Conservation (phyloP, 2,888 invertebrate species). For the Opisthograptis luteolata region DNA sequence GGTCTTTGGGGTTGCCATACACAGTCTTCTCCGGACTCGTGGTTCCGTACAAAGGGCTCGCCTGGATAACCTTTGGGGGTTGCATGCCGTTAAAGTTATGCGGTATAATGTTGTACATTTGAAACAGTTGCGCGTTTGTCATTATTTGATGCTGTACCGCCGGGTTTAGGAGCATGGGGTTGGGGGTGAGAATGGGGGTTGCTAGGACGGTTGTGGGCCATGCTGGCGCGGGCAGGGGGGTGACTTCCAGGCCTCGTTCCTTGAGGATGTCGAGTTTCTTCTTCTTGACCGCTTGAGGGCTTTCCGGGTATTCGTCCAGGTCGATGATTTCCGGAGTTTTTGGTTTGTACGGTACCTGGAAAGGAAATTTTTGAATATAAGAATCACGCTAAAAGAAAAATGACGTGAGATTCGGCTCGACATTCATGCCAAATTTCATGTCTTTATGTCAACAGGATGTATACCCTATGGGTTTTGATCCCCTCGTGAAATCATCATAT, state of each 20-base stretch:
- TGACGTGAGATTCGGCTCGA: too few relatives aligned
- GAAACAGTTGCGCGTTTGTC: conserved; percentile 77
- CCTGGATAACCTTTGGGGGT: conserved; percentile 85
- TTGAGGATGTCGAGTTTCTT: conserved; percentile 90
- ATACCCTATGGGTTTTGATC: too few relatives aligned
- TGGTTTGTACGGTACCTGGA: conserved; percentile 84
- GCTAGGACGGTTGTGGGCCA: conserved; percentile 40
- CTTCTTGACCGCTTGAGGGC: conserved; percentile 82
- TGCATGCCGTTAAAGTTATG: conserved; percentile 58
- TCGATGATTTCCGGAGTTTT: conserved; percentile 87
- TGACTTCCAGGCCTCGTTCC: conserved; percentile 90
- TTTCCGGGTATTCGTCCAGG: conserved; percentile 83
- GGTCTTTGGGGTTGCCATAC: conserved; percentile 90
- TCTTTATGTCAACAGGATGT: too few relatives aligned
- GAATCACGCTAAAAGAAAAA: too few relatives aligned
- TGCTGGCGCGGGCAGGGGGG: conserved; percentile 82
- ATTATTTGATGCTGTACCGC: conserved; percentile 75
- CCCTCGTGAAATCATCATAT: too few relatives aligned
- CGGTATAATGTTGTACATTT: conserved; percentile 70
- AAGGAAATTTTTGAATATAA: background rate
- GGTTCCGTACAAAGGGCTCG: conserved; percentile 86
- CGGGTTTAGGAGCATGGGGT: conserved; percentile 61
- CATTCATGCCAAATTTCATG: too few relatives aligned
- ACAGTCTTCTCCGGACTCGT: conserved; percentile 84
- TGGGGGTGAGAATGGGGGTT: conserved; percentile 40